Base-by-base conservation (phyloP, 1,140 invertebrate species). In the Drosophila subpulchrella region DNA sequence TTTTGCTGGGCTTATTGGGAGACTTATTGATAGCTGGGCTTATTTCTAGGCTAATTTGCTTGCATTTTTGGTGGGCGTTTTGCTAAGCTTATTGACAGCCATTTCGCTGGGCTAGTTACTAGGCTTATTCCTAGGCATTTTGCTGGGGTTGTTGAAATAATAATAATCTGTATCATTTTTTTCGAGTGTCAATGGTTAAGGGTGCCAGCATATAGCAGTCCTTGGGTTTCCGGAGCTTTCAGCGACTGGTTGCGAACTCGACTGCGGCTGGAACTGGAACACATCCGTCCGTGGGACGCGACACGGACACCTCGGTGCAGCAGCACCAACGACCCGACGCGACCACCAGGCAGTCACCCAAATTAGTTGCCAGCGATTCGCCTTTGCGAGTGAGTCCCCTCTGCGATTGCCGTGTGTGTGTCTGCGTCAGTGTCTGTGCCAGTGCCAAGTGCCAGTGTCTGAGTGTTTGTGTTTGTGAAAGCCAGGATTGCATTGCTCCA, bases 361-460 rank as follows among this genome's bases (percentile, higher is more conserved):
- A 89, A 90, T 89, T 90, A 89, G 84, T 89, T 89, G 84, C 78
- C 77, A 89, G 76, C 80, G 84, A 88, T 88, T 83, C 80, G 83
- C 80, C 83, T 55, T 76, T 77, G 84, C 79, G 84, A 77, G 86
- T 89, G 73, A 84, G 63, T 89, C 83, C 68, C 50, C 24, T 24
- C 65, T n/a, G 62, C 62, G 56, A 55, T 24, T 39, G 50, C 42
- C 57, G 42, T 44, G 75, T 61, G 71, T 58, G 42, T 75, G 56
- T 67, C 24, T 17, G 42, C 17, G 42, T 17, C n/a, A 27, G 65
- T 81, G 51, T 46, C 41, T 27, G 55, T 51, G 30, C 42, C 7
- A 12, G 42, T 56, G 42, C 17, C 20, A 15, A 8, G 41, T 15
- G 41, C 41, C 13, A 32, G 72, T 81, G 50, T 36, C 39, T n/a